Evolutionary conservation across 2,888 invertebrate species (phyloP), one percentile per base, ranked within the genome.

Genomic region (Ceratothoa steindachneri): DNA sequence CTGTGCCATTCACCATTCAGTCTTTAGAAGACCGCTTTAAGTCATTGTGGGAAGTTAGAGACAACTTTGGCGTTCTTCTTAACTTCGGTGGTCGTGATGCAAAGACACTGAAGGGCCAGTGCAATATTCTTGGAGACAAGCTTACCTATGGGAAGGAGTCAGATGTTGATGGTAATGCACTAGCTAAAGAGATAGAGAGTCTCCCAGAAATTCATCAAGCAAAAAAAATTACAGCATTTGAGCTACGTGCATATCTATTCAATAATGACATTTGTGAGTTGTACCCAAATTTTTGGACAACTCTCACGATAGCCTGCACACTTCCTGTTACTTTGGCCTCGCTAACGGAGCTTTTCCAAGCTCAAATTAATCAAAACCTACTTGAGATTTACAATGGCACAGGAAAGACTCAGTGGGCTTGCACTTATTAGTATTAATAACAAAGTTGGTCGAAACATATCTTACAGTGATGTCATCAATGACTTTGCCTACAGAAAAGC

Each of bases 291-390:
- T 41, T 68, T 68, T 60, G 60, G 5, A 60, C n/a, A 9, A 19
- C 60, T 9, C 60, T 60, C n/a, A 5, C 7, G 60, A 60, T 60
- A 5, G 60, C 24, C n/a, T 60, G 60, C n/a, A 60, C 24, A 24
- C 60, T 60, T 7, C 60, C 5, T n/a, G 60, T 60, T 5, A 60
- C 60, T 9, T 5, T 60, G 19, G 60, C 60, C n/a, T 60, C 19
- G 24, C 9, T 19, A 60, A 19, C 51, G 67, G 22, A 72, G 67
- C 72, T 52, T 72, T 67, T 72, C 55, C 53, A 66, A 67, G 30
- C 30, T 72, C 19, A 72, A 72, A 24, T 29, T 72, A 24, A 72
- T 67, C 19, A 67, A 72, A 27, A 72, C 12, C 22, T 72, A 72
- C 67, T 27, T 67, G 51, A 72, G 72, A 53, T 67, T 53, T 12